phyloP scores from a whole-genome alignment of 2,113 vertebrate species.

The Dolichotis patagonum region DNA sequence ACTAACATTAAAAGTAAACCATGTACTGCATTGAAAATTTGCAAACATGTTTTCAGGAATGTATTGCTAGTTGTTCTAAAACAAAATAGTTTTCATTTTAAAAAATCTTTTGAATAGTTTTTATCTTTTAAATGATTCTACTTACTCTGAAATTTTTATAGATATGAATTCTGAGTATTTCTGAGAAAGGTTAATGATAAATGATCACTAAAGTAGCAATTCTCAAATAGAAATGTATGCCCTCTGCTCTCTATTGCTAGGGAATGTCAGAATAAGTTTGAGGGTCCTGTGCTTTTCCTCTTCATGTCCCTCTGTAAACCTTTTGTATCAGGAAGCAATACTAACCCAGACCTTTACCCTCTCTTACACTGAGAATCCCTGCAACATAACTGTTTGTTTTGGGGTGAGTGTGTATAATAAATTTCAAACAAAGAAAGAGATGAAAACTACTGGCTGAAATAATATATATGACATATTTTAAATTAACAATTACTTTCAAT shows the following conservation, averaged over 20 bases:
- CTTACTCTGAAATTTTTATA: background rate
- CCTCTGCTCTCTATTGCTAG: background rate
- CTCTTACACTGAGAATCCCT: background rate
- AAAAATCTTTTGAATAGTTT: constrained; percentile 22
- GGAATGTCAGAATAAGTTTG: background rate
- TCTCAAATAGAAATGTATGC: background rate
- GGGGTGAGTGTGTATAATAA: background rate
- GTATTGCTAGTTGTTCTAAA: background rate
- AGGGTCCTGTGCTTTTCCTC: background rate
- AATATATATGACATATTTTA: background rate
- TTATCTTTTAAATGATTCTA: background rate
- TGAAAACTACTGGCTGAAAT: background rate
- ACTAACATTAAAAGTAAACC: background rate
- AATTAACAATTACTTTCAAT: constrained; percentile 14
- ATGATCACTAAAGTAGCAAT: background rate
- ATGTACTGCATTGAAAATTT: background rate
- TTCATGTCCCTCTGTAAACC: background rate
- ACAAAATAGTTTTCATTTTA: constrained; percentile 23
- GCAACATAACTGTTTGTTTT: background rate
- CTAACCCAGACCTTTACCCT: background rate
- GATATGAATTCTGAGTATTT: constrained; percentile 29
- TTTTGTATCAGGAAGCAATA: background rate
- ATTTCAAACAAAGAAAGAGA: background rate
- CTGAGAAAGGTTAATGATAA: background rate
- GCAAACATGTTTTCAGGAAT: background rate